A percentile compares a stretch with the other conserved stretches of the same genome.
These are phyloP conservation scores for Pogonomyrmex barbatus DNA, from an alignment of 1,140 invertebrate genomes.

Conservation along the genomic window DNA sequence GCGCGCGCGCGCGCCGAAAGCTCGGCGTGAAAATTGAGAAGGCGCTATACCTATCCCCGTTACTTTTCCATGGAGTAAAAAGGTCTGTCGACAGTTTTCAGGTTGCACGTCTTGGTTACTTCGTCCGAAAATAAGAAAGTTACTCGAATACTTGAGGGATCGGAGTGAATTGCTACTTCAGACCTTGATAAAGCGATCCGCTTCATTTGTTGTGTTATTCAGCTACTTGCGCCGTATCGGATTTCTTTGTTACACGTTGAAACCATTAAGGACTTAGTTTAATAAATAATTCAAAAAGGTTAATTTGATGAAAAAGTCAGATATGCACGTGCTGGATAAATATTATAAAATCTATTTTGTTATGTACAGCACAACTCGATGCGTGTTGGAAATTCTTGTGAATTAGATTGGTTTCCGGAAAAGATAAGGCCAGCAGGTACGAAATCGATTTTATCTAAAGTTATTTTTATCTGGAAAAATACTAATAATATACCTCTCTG, in stretches of 20 bases:
- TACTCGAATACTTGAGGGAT: no score
- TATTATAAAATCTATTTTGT: neutral
- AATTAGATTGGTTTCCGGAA: neutral
- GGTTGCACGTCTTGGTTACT: neutral
- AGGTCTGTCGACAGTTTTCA: slow-evolving; percentile 26
- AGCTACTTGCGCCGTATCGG: neutral
- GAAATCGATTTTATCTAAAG: neutral
- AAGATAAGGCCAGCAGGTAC: neutral
- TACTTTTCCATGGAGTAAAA: slow-evolving; percentile 30
- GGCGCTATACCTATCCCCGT: neutral
- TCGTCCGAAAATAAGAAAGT: slow-evolving; percentile 5
- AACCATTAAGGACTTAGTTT: slow-evolving; percentile 1
- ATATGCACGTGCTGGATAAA: neutral
- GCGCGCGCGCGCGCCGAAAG: neutral
- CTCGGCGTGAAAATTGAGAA: neutral
- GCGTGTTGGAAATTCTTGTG: neutral
- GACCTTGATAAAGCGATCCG: neutral
- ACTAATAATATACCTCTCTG: neutral
- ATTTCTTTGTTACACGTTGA: neutral
- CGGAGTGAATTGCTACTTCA: neutral
- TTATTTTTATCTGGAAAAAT: slow-evolving; percentile 11
- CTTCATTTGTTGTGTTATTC: neutral
- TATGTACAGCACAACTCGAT: neutral
- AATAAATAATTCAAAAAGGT: neutral
- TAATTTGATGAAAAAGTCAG: neutral